Percentiles rank a stretch among this genome's conserved stretches.
These are phyloP conservation scores for Aptenodytes patagonicus DNA, from an alignment of 2,113 vertebrate species.

Conservation along the genomic window DNA sequence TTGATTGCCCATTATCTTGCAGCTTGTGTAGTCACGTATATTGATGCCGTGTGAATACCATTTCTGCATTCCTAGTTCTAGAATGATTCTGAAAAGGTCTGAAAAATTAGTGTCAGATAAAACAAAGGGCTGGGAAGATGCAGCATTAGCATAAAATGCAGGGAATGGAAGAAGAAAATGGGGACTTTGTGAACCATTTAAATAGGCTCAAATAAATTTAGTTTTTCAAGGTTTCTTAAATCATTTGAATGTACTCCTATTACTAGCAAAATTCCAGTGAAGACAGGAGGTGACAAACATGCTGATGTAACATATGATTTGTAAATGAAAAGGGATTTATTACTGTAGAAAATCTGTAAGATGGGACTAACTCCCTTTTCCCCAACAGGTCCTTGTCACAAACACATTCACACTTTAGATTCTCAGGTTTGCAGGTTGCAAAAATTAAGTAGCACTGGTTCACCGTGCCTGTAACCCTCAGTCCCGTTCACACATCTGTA, in stretches of 20 bases:
- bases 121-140: neutral
- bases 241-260: neutral
- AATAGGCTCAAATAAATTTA: neutral
- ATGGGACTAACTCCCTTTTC: neutral
- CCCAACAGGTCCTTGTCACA: neutral
- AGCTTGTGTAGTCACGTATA: neutral
- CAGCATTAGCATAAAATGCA: neutral
- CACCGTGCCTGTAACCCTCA: too few species aligned
- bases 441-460: too few species aligned
- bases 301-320: slow-evolving; percentile 30
- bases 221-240: neutral
- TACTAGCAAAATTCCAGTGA: neutral
- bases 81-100: neutral
- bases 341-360: slow-evolving; percentile 28
- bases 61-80: neutral
- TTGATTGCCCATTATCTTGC: neutral
- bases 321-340: slow-evolving; percentile 44
- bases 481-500: too few species aligned
- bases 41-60: neutral
- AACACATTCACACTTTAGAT: neutral
- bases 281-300: neutral
- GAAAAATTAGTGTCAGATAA: neutral
- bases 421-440: too few species aligned
- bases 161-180: neutral
- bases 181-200: neutral